Base-by-base conservation (phyloP, 1,140 invertebrate species). In the Watersipora subatra region DNA sequence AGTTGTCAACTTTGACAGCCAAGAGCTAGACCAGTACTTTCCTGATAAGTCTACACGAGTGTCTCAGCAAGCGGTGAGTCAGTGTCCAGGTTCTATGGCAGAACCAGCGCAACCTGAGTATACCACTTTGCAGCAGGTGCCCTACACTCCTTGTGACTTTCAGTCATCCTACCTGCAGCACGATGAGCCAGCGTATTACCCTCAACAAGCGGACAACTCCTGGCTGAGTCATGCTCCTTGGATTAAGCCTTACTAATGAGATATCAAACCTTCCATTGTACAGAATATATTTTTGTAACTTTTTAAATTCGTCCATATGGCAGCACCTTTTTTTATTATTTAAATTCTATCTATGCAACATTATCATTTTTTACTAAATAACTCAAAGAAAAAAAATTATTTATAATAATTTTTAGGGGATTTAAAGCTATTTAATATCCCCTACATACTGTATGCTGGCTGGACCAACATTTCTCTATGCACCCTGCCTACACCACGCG, bases 21-120 rank as follows among this genome's bases (percentile, higher is more conserved):
- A 59, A 24, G 58, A 59, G 22, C 58, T 59, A 17, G 58, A 59
- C 58, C 58, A 59, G 58, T 59, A 59, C 22, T 28, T 59, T 17
- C 58, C 58, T 24, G 22, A 24, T 25, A 28, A 59, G 58, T 59
- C 58, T 12, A 12, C 7, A 7, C 7, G 34, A n/a, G n/a, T n/a
- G 34, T 12, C 34, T 46, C 34, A 46, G 34, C 34, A 7, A 46
- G 34, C 34, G 7, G 7, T 12, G 7, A 12, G n/a, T n/a, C n/a
- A 7, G 7, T n/a, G 7, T 46, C 34, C 34, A 12, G 34, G 7
- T 12, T 7, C 7, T 12, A n/a, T 12, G 7, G n/a, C 7, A 7
- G 7, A 7, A 7, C 34, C 7, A 7, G 7, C 34, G n/a, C 34
- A 46, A n/a, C 7, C 34, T 46, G 34, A 46, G 7, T 46, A 46